phyloP scores from a whole-genome alignment of 2,113 vertebrate genomes.

The Gymnocephalus cernua region DNA sequence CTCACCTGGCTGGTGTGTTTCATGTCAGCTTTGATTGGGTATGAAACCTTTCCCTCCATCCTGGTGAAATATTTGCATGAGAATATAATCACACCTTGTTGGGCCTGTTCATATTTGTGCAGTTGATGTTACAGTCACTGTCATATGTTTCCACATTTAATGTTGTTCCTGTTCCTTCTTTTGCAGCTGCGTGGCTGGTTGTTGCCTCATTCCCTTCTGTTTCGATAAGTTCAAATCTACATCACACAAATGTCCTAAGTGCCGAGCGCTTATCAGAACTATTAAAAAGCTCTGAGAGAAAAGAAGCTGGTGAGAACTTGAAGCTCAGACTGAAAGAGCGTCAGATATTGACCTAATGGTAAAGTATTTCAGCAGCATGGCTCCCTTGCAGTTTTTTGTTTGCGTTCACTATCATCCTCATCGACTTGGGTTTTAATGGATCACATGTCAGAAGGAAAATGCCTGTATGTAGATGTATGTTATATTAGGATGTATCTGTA shows the following conservation, averaged over 20 bases:
- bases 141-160: neutral
- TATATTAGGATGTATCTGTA: neutral
- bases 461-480: conserved; percentile 13
- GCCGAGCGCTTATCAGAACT: conserved; percentile 63
- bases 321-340: neutral
- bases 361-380: neutral
- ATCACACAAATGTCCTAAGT: conserved; percentile 79
- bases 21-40: conserved; percentile 65
- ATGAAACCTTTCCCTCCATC: neutral
- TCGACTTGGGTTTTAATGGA: neutral
- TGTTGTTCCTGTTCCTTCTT: conserved; percentile 5
- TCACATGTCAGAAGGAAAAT: neutral
- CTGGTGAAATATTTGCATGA: conserved; percentile 41
- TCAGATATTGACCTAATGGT: neutral
- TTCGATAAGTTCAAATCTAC: conserved; percentile 61
- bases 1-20: conserved; percentile 74
- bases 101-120: conserved; percentile 10
- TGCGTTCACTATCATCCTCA: neutral
- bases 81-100: neutral
- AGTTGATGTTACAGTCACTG: neutral
- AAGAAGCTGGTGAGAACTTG: neutral
- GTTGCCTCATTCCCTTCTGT: conserved; percentile 83
- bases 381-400: neutral
- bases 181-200: conserved; percentile 79
- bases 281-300: conserved; percentile 71